These are phyloP conservation scores for Bradypodion ventrale DNA, from an alignment of 2,797 vertebrate species.

Conservation along the genomic window DNA sequence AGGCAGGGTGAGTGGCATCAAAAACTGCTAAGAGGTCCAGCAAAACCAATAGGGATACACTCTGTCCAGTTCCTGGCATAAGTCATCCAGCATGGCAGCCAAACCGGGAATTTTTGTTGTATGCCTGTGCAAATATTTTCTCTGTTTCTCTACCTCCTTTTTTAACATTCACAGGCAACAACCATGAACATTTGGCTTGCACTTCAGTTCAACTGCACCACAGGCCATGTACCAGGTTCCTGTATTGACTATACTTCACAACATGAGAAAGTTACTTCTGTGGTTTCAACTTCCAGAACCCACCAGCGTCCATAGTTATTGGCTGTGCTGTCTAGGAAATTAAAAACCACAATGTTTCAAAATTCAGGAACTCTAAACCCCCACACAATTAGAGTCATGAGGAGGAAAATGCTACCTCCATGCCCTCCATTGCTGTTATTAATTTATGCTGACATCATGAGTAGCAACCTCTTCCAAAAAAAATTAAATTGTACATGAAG, in stretches of 20 bases:
- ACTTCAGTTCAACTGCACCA: background rate
- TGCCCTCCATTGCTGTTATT: no score
- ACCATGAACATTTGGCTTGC: background rate
- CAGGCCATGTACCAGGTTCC: background rate
- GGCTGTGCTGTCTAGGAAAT: no score
- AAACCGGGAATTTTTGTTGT: background rate
- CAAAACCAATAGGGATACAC: no score
- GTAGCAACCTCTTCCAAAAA: constrained; percentile 10
- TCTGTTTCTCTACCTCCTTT: background rate
- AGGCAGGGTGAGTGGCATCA: no score
- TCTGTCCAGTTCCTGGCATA: no score
- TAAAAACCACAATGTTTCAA: no score
- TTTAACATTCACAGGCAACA: background rate
- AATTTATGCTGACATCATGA: background rate
- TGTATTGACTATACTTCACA: background rate
- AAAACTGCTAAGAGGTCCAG: no score
- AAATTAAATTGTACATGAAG: constrained; percentile 7
- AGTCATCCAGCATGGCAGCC: no score
- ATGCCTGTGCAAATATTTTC: background rate
- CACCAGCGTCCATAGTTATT: no score
- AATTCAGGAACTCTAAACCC: background rate
- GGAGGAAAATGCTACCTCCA: no score
- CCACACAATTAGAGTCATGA: background rate
- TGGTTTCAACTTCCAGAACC: no score
- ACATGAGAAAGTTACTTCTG: no score